Evolutionary conservation across 2,113 vertebrate genomes (phyloP).

Genomic region (Sigmodon hispidus): DNA sequence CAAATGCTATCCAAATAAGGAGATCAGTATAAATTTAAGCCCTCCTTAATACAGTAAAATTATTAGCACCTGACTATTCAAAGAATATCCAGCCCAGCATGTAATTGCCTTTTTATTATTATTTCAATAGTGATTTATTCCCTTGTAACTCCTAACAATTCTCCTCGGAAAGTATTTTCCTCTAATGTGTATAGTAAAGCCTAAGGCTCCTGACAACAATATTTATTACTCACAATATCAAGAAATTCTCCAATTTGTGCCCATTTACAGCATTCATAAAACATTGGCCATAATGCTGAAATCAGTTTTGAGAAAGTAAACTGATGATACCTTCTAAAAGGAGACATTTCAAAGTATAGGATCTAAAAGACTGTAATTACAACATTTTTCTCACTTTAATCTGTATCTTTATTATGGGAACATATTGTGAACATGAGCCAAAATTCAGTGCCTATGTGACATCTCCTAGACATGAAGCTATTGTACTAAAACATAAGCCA

Average conservation of each 20-base stretch:
- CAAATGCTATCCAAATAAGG: constrained; percentile 69
- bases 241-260: constrained; percentile 73
- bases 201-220: constrained; percentile 69
- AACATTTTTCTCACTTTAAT: background rate
- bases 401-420: constrained; percentile 40
- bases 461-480: background rate
- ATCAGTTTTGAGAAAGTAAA: constrained; percentile 74
- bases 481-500: background rate
- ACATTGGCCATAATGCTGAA: constrained; percentile 78
- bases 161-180: constrained; percentile 72
- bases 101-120: constrained; percentile 80
- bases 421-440: background rate
- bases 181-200: constrained; percentile 71
- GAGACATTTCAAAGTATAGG: constrained; percentile 38
- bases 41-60: constrained; percentile 75
- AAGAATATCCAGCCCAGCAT: constrained; percentile 62
- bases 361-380: constrained; percentile 51
- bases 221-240: constrained; percentile 81
- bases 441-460: background rate
- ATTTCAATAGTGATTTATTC: constrained; percentile 81
- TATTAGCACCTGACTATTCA: constrained; percentile 76
- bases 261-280: constrained; percentile 80
- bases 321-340: constrained; percentile 58
- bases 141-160: constrained; percentile 74
- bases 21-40: constrained; percentile 68